Evolutionary conservation across 2,797 vertebrate species (phyloP), one percentile per base, ranked within the genome.

Genomic region (Oreonectes daqikongensis): DNA sequence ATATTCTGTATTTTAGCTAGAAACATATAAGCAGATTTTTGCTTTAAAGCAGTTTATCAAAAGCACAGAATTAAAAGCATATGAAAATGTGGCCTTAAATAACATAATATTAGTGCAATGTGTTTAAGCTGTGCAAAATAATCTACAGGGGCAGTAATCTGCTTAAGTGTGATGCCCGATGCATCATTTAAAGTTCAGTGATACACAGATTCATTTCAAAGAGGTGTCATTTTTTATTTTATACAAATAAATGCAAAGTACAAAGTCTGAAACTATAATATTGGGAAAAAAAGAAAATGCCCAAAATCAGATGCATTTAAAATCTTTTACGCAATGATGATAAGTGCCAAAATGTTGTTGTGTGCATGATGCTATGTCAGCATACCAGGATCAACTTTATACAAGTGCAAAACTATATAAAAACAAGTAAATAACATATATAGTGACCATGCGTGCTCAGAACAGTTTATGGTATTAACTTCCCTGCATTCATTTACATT

Each of bases 1-100:
- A 42, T 42, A 15, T 40, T 40, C 5, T 3, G 38, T 9, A 52
- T 52, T 52, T 52, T n/a, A 20, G 48, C 15, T 15, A 57, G 55
- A 77, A n/a, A n/a, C n/a, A n/a, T n/a, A n/a, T 83, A 72, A 64
- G 61, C 65, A 77, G 76, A 81, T 68, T 79, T 72, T 81, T 40
- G 38, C 22, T 40, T 42, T 66, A 71, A 79, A 66, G 57, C 74
- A 55, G 70, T 70, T 79, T 75, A 53, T 79, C 22, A 79, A 69
- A 79, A 44, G 48, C 15, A 38, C 46, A 24, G 52, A 72, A 79
- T 82, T 28, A 44, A 84, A 17, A 81, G 69, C 73, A 80, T 82
- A 82, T 66, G 69, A 86, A 84, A 81, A 73, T 80, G 72, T 35
- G 44, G 55, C 48, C 79, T 76, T 64, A 81, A 68, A 77, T 84